Conservation (phyloP, 2,113 vertebrate species). For the Neotragus pygmaeus region DNA sequence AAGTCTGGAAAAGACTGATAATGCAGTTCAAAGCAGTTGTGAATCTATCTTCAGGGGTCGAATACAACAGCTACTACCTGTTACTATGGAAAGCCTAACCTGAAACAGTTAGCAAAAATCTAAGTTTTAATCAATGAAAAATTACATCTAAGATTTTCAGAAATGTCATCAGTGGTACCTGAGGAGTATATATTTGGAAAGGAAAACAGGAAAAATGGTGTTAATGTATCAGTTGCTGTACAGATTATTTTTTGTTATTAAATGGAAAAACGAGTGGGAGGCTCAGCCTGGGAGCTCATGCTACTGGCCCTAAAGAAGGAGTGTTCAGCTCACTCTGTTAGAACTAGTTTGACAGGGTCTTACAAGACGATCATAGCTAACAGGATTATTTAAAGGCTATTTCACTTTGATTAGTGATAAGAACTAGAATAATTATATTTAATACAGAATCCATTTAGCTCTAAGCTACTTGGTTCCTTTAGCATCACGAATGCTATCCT, state of each 20-base stretch:
- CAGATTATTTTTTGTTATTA: not conserved
- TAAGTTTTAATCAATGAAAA: not conserved
- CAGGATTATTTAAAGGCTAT: constrained; percentile 2
- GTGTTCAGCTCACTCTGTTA: not conserved
- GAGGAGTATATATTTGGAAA: not conserved
- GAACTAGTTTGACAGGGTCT: constrained; percentile 19
- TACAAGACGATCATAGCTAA: not conserved
- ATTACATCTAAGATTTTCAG: not conserved
- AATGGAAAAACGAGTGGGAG: not conserved
- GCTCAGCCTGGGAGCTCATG: not conserved
- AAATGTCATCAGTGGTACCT: not conserved
- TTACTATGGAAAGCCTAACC: not conserved
- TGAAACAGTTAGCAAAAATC: not conserved
- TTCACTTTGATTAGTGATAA: constrained; percentile 26
- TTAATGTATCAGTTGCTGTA: not conserved
- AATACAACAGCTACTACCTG: not conserved
- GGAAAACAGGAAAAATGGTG: not conserved
- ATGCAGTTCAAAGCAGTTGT: not conserved
- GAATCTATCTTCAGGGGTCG: not conserved
- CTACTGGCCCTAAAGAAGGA: not conserved
- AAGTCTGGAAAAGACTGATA: not conserved
- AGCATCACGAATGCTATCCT: not conserved
- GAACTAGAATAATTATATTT: constrained; percentile 14
- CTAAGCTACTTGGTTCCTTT: not conserved
- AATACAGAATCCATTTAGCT: not conserved